Base-by-base conservation (phyloP, 2,888 invertebrate species). In the Lomographa bimaculata region DNA sequence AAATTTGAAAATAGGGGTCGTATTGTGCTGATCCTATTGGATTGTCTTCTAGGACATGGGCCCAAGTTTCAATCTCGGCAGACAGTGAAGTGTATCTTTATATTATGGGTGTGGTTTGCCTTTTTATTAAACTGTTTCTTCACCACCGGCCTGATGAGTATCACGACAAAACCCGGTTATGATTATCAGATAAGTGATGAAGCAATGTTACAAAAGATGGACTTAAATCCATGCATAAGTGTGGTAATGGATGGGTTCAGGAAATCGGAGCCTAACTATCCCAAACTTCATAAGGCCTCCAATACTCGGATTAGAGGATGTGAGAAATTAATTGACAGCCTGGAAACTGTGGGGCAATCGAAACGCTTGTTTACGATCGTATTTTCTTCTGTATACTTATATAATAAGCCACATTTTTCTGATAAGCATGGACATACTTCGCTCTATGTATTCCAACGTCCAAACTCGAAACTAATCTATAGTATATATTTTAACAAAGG, bases 401-500 rank as follows among this genome's bases (percentile, higher is more conserved):
- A 65, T 30, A 45, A 74, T 11, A 53, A 55, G 28, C 47, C 60
- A 1, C 29, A 50, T 1, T 76, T 63, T 36, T 58, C 52, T 18
- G 62, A 76, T 40, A 41, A 57, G 18, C 60, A 40, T 17, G 75
- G 77, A 0, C 18, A 43, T 3, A 25, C 54, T 11, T 40, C 27
- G 3, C 11, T 71, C 3, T 62, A 64, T 23, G 6, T 24, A 1
- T 61, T 78, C 19, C 9, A 37, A 0, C 47, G 52, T 3, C 73
- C 76, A 0, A 48, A 65, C 3, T 56, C 57, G 2, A 74, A 73
- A 32, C 35, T 72, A 1, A 57, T 78, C 1, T 79, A 73, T 26
- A 64, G 66, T 0, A 68, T 74, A 7, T 82, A 66, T 19, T 49
- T 75, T 2, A 68, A 74, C 28, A 81, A 80, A 47, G 83, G 81